Percentiles rank a stretch among this genome's conserved stretches.
Conservation (phyloP, 1,140 invertebrate genomes). For the Caenorhabditis latens region DNA sequence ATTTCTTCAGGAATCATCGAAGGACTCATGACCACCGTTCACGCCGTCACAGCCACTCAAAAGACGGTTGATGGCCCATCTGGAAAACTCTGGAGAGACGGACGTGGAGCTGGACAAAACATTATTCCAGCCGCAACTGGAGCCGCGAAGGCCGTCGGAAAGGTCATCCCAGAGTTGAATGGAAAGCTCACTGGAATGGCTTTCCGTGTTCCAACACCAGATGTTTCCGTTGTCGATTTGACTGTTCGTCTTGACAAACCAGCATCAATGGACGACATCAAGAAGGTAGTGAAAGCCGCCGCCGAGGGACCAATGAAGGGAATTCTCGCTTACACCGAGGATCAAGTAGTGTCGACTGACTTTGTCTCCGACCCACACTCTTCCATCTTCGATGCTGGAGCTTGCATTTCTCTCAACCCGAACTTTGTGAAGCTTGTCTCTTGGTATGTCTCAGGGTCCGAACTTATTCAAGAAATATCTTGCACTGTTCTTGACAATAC, state of each 20-base stretch:
- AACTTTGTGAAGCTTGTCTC: conserved; percentile 91
- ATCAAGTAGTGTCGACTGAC: conserved; percentile 90
- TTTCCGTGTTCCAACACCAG: conserved; percentile 80
- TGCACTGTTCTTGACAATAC: no score
- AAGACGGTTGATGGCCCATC: conserved; percentile 97
- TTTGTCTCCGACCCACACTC: conserved; percentile 89
- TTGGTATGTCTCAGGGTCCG: conserved; percentile 82
- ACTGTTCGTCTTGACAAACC: conserved; percentile 79
- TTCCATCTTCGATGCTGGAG: conserved; percentile 93
- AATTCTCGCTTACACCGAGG: conserved; percentile 92
- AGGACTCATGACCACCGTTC: conserved; percentile 98
- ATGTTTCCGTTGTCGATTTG: conserved; percentile 81
- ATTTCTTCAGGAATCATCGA: conserved; percentile 84
- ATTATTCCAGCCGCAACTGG: conserved; percentile 97
- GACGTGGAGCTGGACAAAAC: conserved; percentile 93
- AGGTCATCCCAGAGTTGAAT: conserved; percentile 82
- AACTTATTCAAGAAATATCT: no score
- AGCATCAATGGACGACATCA: conserved; percentile 85
- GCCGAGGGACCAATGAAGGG: conserved; percentile 85
- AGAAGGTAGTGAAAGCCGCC: conserved; percentile 88
- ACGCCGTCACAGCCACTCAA: conserved; percentile 96
- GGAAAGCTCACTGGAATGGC: conserved; percentile 93
- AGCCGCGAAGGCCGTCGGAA: conserved; percentile 96
- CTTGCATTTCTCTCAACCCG: conserved; percentile 89
- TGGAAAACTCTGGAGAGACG: conserved; percentile 89